phyloP scores from a whole-genome alignment of 2,888 invertebrate genomes.

The Mantis religiosa region DNA sequence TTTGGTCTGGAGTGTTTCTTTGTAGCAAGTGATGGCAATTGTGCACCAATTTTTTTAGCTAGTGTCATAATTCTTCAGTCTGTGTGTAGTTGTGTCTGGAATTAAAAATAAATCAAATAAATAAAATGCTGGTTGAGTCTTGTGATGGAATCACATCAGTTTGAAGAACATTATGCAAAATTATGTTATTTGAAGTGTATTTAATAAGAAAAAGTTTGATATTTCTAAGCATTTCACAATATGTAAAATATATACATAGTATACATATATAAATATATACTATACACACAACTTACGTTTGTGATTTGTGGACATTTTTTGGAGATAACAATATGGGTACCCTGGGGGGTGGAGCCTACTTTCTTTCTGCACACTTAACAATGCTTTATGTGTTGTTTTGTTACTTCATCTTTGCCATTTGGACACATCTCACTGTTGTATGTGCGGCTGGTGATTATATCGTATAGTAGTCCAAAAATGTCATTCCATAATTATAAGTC shows the following conservation, averaged over 20 bases:
- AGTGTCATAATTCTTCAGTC: slow-evolving; percentile 4
- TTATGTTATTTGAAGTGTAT: slow-evolving; percentile 14
- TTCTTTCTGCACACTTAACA: slow-evolving; percentile 8
- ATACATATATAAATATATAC: slow-evolving; percentile 26
- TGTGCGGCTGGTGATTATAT: slow-evolving; percentile 5
- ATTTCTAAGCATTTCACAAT: slow-evolving; percentile 28
- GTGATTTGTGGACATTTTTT: slow-evolving; percentile 20
- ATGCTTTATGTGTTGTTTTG: slow-evolving; percentile 24
- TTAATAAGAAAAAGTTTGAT: slow-evolving; percentile 24
- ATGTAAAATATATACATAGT: slow-evolving; percentile 23
- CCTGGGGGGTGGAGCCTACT: not conserved
- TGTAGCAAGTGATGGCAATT: slow-evolving; percentile 7
- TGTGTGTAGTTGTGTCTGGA: slow-evolving; percentile 23
- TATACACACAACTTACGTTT: slow-evolving; percentile 20
- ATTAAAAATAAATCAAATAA: not conserved
- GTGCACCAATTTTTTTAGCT: slow-evolving; percentile 16
- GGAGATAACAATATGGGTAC: slow-evolving; percentile 3
- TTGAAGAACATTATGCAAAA: slow-evolving; percentile 4
- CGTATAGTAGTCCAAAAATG: slow-evolving; percentile 9
- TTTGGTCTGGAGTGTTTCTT: slow-evolving; percentile 20
- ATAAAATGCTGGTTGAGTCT: not conserved
- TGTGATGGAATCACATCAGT: slow-evolving; percentile 10
- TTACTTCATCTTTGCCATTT: slow-evolving; percentile 3
- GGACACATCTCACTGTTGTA: slow-evolving; percentile 16
- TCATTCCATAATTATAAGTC: slow-evolving; percentile 28